Evolutionary conservation across 2,888 invertebrate species (phyloP).

Genomic region (Acanthosepion esculentum): DNA sequence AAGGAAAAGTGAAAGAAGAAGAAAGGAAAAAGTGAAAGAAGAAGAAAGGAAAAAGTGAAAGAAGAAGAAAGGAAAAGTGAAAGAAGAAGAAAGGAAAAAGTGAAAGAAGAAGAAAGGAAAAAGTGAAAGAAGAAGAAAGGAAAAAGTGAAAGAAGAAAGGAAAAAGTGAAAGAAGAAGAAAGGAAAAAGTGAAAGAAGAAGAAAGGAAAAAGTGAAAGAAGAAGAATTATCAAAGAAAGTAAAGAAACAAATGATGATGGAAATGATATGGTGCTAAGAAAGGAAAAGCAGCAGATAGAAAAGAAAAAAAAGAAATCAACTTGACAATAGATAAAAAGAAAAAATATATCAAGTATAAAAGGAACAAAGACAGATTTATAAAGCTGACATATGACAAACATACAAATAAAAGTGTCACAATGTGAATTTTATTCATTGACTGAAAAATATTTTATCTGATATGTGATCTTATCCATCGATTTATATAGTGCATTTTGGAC

Average conservation of each 20-base stretch:
- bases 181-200: too few relatives aligned
- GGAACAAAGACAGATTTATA: neutral
- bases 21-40: neutral
- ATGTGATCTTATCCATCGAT: neutral
- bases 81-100: neutral
- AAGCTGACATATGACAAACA: neutral
- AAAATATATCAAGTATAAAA: neutral
- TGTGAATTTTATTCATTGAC: constrained; percentile 33
- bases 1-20: too few relatives aligned
- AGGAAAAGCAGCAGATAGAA: neutral
- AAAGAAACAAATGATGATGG: neutral
- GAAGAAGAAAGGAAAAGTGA: neutral
- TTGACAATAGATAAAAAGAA: neutral
- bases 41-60: neutral
- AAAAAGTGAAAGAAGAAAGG: neutral
- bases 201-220: neutral
- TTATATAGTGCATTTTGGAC: neutral
- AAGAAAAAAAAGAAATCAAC: neutral
- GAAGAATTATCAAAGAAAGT: neutral
- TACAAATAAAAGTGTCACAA: constrained; percentile 20
- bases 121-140: neutral
- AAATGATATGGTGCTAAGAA: neutral
- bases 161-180: too few relatives aligned
- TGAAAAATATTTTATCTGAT: constrained; percentile 23
- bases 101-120: neutral